Conservation (phyloP, 2,113 vertebrate species). For the Silurus meridionalis region DNA sequence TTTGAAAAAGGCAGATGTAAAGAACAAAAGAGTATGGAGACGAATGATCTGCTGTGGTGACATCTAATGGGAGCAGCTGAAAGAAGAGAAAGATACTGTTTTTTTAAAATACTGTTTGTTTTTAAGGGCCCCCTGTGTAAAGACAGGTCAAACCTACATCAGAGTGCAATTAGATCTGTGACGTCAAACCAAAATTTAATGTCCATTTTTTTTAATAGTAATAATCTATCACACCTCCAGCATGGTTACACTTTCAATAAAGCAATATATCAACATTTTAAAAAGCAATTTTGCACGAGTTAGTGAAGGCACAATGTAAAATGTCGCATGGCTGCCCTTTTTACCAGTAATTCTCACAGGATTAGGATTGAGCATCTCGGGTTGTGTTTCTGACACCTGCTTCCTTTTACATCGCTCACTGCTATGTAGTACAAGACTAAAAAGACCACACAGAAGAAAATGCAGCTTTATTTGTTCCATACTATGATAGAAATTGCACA, state of each 20-base stretch:
- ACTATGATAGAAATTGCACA: not conserved
- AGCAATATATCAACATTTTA: slow-evolving; percentile 12
- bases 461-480: not conserved
- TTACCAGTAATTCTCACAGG: not conserved
- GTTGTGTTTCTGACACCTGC: slow-evolving; percentile 8
- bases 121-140: not conserved
- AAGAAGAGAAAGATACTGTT: no score
- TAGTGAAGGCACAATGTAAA: slow-evolving; percentile 9
- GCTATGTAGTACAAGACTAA: not conserved
- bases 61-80: no score
- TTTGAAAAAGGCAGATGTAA: no score
- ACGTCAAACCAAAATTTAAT: slow-evolving; percentile 9
- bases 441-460: not conserved
- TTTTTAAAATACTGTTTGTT: not conserved
- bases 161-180: not conserved
- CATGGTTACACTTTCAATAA: not conserved
- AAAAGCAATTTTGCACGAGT: slow-evolving; percentile 17
- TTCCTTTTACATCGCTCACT: not conserved
- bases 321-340: slow-evolving; percentile 46
- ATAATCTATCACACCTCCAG: slow-evolving; percentile 5
- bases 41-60: no score
- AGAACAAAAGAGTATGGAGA: no score
- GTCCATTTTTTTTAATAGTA: not conserved
- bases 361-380: slow-evolving; percentile 7
- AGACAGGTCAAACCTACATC: not conserved